A percentile compares a stretch with the other conserved stretches of the same genome.
These are phyloP conservation scores for Eonycteris spelaea DNA, from an alignment of 2,113 vertebrate genomes.

Conservation along the genomic window DNA sequence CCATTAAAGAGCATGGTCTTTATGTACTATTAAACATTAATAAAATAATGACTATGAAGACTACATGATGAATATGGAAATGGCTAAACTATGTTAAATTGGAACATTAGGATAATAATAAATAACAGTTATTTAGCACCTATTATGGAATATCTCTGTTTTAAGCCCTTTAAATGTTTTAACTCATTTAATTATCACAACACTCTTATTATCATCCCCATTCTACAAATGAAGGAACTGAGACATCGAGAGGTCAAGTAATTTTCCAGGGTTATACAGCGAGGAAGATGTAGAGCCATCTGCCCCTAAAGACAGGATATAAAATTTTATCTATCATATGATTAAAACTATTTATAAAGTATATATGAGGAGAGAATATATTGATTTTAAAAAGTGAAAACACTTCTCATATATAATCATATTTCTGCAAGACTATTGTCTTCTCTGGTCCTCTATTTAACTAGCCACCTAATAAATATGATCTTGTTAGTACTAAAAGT, in stretches of 20 bases:
- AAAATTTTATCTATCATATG: not conserved
- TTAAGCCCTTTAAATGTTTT: conserved; percentile 41
- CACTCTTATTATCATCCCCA: not conserved
- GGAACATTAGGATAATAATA: conserved; percentile 31
- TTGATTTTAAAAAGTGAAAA: conserved; percentile 42
- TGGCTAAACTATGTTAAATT: not conserved
- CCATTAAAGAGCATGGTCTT: not conserved
- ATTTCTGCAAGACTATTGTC: conserved; percentile 2
- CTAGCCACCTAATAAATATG: not conserved
- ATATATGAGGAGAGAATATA: not conserved
- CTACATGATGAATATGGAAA: not conserved
- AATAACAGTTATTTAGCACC: not conserved
- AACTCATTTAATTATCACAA: conserved; percentile 5
- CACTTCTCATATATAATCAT: not conserved
- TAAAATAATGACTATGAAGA: not conserved
- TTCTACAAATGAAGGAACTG: conserved; percentile 32
- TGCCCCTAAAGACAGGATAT: not conserved
- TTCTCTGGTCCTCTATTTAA: not conserved
- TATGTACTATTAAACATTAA: not conserved
- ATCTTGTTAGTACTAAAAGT: not conserved
- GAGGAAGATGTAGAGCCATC: not conserved
- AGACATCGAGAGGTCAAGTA: not conserved
- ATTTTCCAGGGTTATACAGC: conserved; percentile 17
- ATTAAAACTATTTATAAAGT: conserved; percentile 7
- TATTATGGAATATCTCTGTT: not conserved